Base-by-base conservation (phyloP, 2,888 invertebrate species). In the Galeopsomyia nigrocyanea region DNA sequence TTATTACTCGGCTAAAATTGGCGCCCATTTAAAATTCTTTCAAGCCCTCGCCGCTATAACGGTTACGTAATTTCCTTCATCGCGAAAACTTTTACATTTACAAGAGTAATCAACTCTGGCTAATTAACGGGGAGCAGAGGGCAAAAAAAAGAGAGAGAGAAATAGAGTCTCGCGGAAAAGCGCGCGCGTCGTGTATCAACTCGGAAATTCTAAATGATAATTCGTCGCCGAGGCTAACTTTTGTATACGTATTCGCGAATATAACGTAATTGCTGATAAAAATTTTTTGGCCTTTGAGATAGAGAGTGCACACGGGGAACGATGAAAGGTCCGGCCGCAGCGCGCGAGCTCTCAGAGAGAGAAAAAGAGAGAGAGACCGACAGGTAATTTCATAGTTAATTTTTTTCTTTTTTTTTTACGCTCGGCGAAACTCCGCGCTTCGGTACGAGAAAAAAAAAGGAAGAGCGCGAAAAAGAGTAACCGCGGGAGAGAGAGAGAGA, bases 371-470 rank as follows among this genome's bases (percentile, higher is more conserved):
- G n/a, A n/a, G n/a, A n/a, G n/a, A n/a, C 64, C 56, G 68, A 56
- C 71, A 68, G 71, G 53, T 75, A 71, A 71, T 75, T 71, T 68
- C 66, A 68, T 66, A 66, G 71, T 68, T 75, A 75, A 68, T 75
- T 69, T 64, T 63, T 71, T 58, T 31, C 7, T 31, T 46, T 26
- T 60, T 46, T 26, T 6, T 0, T 49, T 60, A 58, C 21, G 1
- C 21, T 14, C 14, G 56, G 46, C 16, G 31, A n/a, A 71, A 55
- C 68, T 66, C 19, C 63, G 1, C 21, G 16, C 46, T 19, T 26
- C n/a, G 14, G 21, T 7, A 56, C 19, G 17, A 22, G 17, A 21
- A 21, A 31, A 58, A 73, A 73, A 53, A 55, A 26, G n/a, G 31
- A 51, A 58, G 16, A 61, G 21, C 56, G 19, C 39, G 21, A 61